phyloP scores from a whole-genome alignment of 2,888 invertebrate genomes.

The Harmothoe impar region DNA sequence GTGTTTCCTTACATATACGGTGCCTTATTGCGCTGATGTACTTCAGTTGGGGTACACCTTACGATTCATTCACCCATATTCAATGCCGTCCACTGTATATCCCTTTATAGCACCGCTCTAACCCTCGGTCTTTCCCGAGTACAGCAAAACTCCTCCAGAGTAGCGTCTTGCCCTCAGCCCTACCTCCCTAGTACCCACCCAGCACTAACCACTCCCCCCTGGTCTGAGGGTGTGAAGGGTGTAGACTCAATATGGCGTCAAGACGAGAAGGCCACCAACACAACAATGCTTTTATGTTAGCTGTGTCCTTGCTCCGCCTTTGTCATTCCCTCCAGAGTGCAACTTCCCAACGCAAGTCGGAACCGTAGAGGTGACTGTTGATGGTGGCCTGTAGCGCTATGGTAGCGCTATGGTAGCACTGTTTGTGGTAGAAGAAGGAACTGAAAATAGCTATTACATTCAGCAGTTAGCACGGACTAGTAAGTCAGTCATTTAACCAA shows the following conservation, averaged over 20 bases:
- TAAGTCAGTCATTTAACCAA: too few relatives aligned
- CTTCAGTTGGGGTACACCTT: too few relatives aligned
- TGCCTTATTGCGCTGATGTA: not conserved
- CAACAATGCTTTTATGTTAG: constrained; percentile 42
- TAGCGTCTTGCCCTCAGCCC: not conserved
- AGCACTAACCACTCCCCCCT: not conserved
- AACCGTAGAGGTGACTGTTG: too few relatives aligned
- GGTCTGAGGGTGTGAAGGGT: not conserved
- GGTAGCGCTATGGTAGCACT: too few relatives aligned
- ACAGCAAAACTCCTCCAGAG: not conserved
- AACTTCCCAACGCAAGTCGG: not conserved
- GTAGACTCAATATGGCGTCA: constrained; percentile 37
- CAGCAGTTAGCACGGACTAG: too few relatives aligned
- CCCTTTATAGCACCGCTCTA: not conserved
- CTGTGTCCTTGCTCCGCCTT: not conserved
- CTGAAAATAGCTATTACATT: too few relatives aligned
- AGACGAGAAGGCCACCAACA: constrained; percentile 30
- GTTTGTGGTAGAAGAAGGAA: too few relatives aligned
- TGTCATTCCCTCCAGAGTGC: not conserved
- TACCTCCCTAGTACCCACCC: not conserved
- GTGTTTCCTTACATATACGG: not conserved
- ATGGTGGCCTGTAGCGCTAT: too few relatives aligned
- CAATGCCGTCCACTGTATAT: not conserved
- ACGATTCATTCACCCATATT: not conserved
- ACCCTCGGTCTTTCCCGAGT: not conserved